These are phyloP conservation scores for Callorhinus ursinus DNA, from an alignment of 2,113 vertebrate species.

Conservation along the genomic window DNA sequence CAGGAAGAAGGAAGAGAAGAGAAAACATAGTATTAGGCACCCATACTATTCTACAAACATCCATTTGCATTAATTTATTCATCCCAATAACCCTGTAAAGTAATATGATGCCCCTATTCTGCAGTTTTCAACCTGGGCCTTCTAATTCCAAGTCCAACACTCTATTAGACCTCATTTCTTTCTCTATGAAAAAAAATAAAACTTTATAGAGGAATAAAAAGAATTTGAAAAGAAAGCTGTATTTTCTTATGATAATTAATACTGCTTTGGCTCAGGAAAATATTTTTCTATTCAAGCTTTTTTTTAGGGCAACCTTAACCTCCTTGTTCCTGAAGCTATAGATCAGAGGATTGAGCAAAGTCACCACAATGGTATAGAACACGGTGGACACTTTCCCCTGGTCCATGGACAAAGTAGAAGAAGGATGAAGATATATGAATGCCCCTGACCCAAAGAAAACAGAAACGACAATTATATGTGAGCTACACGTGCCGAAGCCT, in stretches of 20 bases:
- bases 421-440: constrained; percentile 57
- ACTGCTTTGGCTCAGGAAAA: neutral
- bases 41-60: neutral
- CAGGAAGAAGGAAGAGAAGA: neutral
- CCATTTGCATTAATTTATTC: neutral
- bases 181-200: neutral
- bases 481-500: constrained; percentile 29
- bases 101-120: neutral
- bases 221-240: neutral
- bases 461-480: constrained; percentile 47
- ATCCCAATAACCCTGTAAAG: neutral
- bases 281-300: neutral
- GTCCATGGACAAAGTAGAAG: constrained; percentile 9
- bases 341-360: constrained; percentile 39
- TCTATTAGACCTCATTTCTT: neutral
- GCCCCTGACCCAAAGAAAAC: constrained; percentile 62
- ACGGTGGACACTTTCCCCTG: constrained; percentile 51
- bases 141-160: neutral
- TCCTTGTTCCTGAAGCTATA: constrained; percentile 36
- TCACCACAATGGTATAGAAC: constrained; percentile 49
- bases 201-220: neutral
- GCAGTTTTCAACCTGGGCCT: neutral
- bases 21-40: neutral
- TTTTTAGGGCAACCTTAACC: constrained; percentile 14
- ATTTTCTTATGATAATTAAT: neutral